Evolutionary conservation across 1,140 invertebrate genomes (phyloP), one percentile per base, ranked within the genome.

Genomic region (Pygmarrhopalites habei): DNA sequence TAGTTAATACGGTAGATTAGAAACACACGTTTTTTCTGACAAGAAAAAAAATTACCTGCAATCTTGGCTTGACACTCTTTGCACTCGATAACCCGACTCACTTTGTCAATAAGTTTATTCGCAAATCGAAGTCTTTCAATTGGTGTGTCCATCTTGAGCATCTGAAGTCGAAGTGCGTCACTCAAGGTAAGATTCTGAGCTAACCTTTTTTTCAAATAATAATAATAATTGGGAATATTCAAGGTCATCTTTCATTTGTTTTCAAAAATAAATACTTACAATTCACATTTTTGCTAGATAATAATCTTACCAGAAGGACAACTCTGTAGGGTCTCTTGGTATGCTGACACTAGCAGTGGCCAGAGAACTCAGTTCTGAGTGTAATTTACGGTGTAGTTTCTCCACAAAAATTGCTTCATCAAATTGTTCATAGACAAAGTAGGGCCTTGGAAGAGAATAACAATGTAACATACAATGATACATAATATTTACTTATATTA

Each of bases 221-320:
- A n/a, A n/a, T n/a, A n/a, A n/a, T n/a, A n/a, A n/a, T n/a, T n/a
- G n/a, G n/a, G n/a, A n/a, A n/a, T n/a, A n/a, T n/a, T n/a, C n/a
- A n/a, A n/a, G n/a, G n/a, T n/a, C n/a, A n/a, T n/a, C n/a, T n/a
- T n/a, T n/a, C n/a, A n/a, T n/a, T n/a, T n/a, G n/a, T n/a, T n/a
- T n/a, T n/a, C n/a, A n/a, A n/a, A n/a, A n/a, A n/a, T n/a, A n/a
- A n/a, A n/a, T n/a, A n/a, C n/a, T n/a, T n/a, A n/a, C n/a, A n/a
- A n/a, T n/a, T n/a, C n/a, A n/a, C n/a, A n/a, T n/a, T n/a, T n/a
- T n/a, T n/a, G n/a, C n/a, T n/a, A n/a, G n/a, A n/a, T n/a, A n/a
- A n/a, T n/a, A n/a, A n/a, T n/a, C n/a, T n/a, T n/a, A n/a, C 87
- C 87, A 90, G 76, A 84, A 90, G 17, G 87, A 89, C 68, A 90